phyloP scores from a whole-genome alignment of 2,113 vertebrate species.

The Accipiter virgatus region DNA sequence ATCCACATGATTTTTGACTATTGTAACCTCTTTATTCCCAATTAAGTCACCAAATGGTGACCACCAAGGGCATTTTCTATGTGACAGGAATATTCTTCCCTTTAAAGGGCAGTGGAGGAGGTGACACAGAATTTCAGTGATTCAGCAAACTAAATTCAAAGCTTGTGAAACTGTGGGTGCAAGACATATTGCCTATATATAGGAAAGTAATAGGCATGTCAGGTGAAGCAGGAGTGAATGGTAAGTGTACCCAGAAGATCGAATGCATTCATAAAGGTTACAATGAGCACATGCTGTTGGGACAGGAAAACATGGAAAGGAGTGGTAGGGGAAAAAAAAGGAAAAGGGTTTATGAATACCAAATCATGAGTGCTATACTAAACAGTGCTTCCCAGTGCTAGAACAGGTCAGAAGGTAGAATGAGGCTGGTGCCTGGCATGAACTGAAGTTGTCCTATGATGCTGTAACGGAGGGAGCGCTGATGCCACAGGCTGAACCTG shows the following conservation, averaged over 20 bases:
- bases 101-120: background rate
- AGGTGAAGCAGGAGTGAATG: background rate
- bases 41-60: background rate
- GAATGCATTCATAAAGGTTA: background rate
- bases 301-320: background rate
- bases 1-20: background rate
- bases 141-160: background rate
- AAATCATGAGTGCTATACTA: background rate
- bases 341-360: background rate
- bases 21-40: background rate
- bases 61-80: background rate
- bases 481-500: background rate
- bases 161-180: background rate
- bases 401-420: background rate
- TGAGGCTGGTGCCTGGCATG: background rate
- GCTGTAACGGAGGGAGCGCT: rapidly evolving
- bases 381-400: background rate
- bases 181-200: background rate
- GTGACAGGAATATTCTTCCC: background rate
- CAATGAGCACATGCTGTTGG: background rate
- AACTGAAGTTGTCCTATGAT: background rate
- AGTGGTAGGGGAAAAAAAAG: background rate
- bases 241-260: background rate
- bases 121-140: background rate
- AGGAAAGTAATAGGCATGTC: background rate